Evolutionary conservation across 1,140 invertebrate species (phyloP).

Genomic region (Drosophila sulfurigaster): DNA sequence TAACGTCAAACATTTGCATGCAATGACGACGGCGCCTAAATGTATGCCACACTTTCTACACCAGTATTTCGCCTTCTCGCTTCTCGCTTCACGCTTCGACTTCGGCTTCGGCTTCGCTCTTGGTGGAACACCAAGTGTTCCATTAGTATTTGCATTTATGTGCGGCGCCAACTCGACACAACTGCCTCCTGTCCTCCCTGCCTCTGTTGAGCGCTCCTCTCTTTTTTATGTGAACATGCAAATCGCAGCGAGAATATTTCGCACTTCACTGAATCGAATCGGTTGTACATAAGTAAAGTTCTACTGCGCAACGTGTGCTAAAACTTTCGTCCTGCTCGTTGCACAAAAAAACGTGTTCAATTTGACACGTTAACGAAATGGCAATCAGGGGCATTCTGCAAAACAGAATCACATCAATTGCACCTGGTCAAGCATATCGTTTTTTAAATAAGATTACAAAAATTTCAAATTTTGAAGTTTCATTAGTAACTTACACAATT

Average conservation of each 20-base stretch:
- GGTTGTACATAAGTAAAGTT: conserved; percentile 21
- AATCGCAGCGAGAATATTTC: conserved; percentile 79
- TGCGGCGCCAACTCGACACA: conserved; percentile 65
- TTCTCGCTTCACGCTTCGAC: neutral
- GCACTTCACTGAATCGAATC: conserved; percentile 65
- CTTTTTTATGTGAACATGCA: conserved; percentile 62
- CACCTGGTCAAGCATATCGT: too few species aligned
- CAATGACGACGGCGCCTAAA: conserved; percentile 68
- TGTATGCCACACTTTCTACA: conserved; percentile 75
- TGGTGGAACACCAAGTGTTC: neutral
- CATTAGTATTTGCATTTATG: conserved; percentile 81
- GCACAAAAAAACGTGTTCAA: conserved; percentile 35
- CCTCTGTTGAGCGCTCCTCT: neutral
- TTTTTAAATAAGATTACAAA: too few species aligned
- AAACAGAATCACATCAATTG: neutral
- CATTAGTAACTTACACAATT: too few species aligned
- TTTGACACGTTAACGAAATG: conserved; percentile 26
- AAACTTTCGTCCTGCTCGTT: conserved; percentile 6
- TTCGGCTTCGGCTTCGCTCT: conserved; percentile 12
- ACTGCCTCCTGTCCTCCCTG: neutral
- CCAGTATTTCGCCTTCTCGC: conserved; percentile 4
- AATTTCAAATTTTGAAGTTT: too few species aligned
- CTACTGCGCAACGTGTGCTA: conserved; percentile 24
- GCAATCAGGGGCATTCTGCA: conserved; percentile 2
- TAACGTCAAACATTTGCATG: conserved; percentile 80